A percentile compares a stretch with the other conserved stretches of the same genome.
These are phyloP conservation scores for Dicrurus megarhynchus DNA, from an alignment of 2,113 vertebrate genomes.

Conservation along the genomic window DNA sequence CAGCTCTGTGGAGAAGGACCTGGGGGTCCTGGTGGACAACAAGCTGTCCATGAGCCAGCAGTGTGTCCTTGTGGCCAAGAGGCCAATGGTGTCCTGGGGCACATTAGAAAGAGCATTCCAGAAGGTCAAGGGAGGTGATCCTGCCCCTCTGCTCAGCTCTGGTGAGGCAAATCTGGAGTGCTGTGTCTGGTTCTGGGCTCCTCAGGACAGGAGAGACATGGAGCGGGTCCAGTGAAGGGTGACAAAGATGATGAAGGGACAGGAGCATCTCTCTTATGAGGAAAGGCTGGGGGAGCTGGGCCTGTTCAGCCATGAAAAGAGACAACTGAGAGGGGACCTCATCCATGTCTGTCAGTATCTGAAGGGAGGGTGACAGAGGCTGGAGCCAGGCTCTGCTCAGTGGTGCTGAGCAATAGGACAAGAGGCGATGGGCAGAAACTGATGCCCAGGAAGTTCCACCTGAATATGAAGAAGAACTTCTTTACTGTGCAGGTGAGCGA, in stretches of 20 bases:
- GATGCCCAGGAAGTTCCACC: neutral
- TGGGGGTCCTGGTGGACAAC: neutral
- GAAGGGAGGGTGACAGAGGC: neutral
- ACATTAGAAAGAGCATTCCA: neutral
- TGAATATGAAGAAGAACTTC: neutral
- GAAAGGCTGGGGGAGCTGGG: neutral
- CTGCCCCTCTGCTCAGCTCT: neutral
- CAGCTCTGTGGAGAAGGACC: neutral
- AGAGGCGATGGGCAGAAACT: neutral
- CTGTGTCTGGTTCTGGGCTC: neutral
- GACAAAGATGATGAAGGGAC: neutral
- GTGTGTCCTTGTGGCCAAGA: neutral
- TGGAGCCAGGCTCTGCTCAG: neutral
- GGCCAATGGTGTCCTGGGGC: neutral
- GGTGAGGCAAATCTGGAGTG: neutral
- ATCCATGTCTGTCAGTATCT: neutral
- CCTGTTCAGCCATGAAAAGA: neutral
- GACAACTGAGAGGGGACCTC: neutral
- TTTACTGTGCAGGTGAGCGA: neutral
- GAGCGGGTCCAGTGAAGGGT: rapidly evolving
- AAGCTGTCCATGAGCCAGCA: neutral
- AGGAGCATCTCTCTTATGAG: neutral
- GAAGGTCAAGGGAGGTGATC: neutral
- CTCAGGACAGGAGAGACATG: neutral
- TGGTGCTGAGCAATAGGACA: neutral